These are phyloP conservation scores for Oostethus manadensis DNA, from an alignment of 2,113 vertebrate species.

Conservation along the genomic window DNA sequence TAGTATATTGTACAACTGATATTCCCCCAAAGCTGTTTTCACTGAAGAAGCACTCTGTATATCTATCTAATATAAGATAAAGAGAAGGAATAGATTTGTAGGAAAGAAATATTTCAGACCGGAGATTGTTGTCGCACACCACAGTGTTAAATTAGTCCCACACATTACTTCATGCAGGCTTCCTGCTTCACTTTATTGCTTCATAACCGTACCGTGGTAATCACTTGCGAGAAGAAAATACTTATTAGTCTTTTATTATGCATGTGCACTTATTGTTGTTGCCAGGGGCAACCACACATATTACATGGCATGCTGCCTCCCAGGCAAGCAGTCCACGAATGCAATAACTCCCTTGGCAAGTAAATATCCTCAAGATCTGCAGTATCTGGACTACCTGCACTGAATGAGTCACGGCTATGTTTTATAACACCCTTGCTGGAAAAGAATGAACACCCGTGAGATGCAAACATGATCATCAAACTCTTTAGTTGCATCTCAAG, in stretches of 20 bases:
- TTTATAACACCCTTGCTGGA: slow-evolving; percentile 36
- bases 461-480: slow-evolving; percentile 7
- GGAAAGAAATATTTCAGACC: slow-evolving; percentile 1
- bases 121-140: neutral
- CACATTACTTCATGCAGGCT: slow-evolving; percentile 9
- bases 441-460: slow-evolving; percentile 12
- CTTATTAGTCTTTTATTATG: slow-evolving; percentile 18
- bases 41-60: neutral
- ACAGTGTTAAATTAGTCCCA: slow-evolving; percentile 9
- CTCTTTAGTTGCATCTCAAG: slow-evolving; percentile 5
- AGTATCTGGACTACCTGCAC: slow-evolving; percentile 37
- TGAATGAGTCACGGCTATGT: slow-evolving; percentile 48
- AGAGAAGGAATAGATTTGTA: neutral
- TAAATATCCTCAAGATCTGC: slow-evolving; percentile 51
- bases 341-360: slow-evolving; percentile 51
- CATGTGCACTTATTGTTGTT: slow-evolving; percentile 40
- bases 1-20: neutral
- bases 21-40: neutral
- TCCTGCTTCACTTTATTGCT: neutral
- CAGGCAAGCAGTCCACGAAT: slow-evolving; percentile 37
- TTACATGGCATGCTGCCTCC: slow-evolving; percentile 46
- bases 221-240: slow-evolving; percentile 12
- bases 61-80: neutral
- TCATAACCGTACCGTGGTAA: neutral
- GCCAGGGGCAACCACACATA: slow-evolving; percentile 57